phyloP scores from a whole-genome alignment of 1,140 invertebrate species.

The Phortica variegata region DNA sequence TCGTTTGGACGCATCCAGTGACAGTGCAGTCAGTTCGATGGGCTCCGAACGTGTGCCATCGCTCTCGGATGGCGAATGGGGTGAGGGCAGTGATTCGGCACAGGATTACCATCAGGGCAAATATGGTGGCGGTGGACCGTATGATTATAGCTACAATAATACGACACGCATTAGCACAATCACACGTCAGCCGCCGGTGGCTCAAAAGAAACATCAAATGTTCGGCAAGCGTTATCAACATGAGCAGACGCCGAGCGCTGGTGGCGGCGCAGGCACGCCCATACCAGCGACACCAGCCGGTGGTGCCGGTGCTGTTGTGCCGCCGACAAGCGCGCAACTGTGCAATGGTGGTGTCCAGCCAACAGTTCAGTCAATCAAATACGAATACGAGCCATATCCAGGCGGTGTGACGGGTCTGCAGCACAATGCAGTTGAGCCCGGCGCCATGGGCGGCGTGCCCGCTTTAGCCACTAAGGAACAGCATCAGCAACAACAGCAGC shows the following conservation, averaged over 20 bases:
- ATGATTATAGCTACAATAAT: constrained; percentile 69
- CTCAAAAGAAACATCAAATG: constrained; percentile 90
- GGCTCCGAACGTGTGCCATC: constrained; percentile 86
- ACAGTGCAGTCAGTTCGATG: constrained; percentile 89
- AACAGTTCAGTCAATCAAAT: constrained; percentile 63
- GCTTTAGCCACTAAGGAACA: constrained; percentile 57
- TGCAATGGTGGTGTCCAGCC: constrained; percentile 30
- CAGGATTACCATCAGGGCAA: constrained; percentile 67
- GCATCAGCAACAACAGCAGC: constrained; percentile 58
- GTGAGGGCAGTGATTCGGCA: constrained; percentile 82
- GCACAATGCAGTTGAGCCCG: constrained; percentile 41
- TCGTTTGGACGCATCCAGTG: constrained; percentile 76
- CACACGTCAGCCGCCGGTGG: constrained; percentile 66
- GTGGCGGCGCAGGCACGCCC: constrained; percentile 24
- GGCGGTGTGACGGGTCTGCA: constrained; percentile 15
- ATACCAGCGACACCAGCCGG: constrained; percentile 10
- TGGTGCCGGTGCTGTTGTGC: constrained; percentile 3
- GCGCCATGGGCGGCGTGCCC: constrained; percentile 57
- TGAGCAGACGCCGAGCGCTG: constrained; percentile 52
- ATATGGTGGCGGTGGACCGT: constrained; percentile 70
- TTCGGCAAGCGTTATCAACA: constrained; percentile 84
- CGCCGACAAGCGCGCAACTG: constrained; percentile 15
- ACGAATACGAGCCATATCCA: constrained; percentile 62
- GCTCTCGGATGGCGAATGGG: constrained; percentile 84
- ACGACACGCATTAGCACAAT: constrained; percentile 35